These are phyloP conservation scores for Hipparchia semele DNA, from an alignment of 2,888 invertebrate genomes.

Conservation along the genomic window DNA sequence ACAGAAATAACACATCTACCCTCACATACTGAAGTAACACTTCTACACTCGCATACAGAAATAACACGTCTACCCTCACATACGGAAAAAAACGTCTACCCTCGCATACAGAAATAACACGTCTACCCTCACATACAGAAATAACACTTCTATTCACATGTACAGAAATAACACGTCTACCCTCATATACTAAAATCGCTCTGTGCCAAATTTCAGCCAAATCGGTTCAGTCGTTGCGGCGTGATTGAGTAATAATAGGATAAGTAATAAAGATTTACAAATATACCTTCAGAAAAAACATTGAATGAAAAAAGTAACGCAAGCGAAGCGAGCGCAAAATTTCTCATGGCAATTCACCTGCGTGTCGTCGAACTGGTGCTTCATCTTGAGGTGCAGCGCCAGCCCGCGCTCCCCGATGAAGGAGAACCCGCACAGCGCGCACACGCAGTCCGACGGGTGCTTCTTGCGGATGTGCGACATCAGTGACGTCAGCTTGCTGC, in stretches of 20 bases:
- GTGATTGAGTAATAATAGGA: too few relatives aligned
- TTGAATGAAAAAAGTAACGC: not conserved
- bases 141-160: too few relatives aligned
- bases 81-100: too few relatives aligned
- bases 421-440: slow-evolving; percentile 68
- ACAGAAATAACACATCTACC: too few relatives aligned
- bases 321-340: not conserved
- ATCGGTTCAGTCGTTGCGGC: too few relatives aligned
- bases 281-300: too few relatives aligned
- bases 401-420: slow-evolving; percentile 73
- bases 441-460: slow-evolving; percentile 71
- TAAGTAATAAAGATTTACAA: too few relatives aligned
- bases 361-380: slow-evolving; percentile 47
- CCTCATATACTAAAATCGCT: not conserved
- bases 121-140: not conserved
- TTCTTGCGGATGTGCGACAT: slow-evolving; percentile 74
- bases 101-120: not conserved
- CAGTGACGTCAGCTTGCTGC: slow-evolving; percentile 56
- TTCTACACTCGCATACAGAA: too few relatives aligned
- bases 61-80: too few relatives aligned
- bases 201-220: too few relatives aligned
- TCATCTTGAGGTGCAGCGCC: slow-evolving; percentile 68
- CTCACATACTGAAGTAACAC: too few relatives aligned
- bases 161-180: not conserved
- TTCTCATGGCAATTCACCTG: not conserved